phyloP scores from a whole-genome alignment of 2,797 vertebrate species.

The Chelon auratus region DNA sequence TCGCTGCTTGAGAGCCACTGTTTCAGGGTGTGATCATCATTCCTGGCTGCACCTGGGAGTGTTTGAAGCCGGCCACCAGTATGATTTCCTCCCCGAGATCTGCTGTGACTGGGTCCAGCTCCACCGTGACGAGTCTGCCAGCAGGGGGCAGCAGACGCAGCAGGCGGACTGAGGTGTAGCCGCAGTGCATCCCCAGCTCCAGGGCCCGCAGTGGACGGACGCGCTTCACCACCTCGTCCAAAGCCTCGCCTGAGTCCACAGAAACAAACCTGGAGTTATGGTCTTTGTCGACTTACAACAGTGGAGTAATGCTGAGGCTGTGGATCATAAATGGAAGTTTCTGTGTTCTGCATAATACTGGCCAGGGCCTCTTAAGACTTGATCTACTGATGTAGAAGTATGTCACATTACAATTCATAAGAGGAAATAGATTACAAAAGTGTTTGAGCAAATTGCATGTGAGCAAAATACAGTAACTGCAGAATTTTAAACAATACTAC shows the following conservation, averaged over 20 bases:
- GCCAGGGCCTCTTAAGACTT: not conserved
- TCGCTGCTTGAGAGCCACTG: not conserved
- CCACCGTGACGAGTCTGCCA: conserved; percentile 77
- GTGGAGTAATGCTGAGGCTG: no score
- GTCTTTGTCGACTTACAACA: not conserved
- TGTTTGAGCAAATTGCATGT: not conserved
- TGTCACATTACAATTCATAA: no score
- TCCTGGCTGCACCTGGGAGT: conserved; percentile 68
- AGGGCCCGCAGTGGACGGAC: conserved; percentile 59
- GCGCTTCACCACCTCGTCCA: conserved; percentile 67
- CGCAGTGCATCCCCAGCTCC: conserved; percentile 82
- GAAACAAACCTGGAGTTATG: not conserved
- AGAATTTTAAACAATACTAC: not conserved
- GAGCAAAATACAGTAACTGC: not conserved
- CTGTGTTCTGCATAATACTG: not conserved
- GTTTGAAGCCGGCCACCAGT: conserved; percentile 81
- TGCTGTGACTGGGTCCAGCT: conserved; percentile 74
- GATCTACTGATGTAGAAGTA: no score
- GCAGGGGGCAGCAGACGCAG: conserved; percentile 75
- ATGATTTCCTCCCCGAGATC: conserved; percentile 82
- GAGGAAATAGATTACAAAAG: no score
- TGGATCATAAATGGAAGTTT: not conserved
- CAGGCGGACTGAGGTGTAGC: conserved; percentile 77
- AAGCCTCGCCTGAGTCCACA: conserved; percentile 51
- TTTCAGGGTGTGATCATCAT: no score